These are phyloP conservation scores for Drosophila pallidifrons DNA, from an alignment of 1,140 invertebrate species.

Conservation along the genomic window DNA sequence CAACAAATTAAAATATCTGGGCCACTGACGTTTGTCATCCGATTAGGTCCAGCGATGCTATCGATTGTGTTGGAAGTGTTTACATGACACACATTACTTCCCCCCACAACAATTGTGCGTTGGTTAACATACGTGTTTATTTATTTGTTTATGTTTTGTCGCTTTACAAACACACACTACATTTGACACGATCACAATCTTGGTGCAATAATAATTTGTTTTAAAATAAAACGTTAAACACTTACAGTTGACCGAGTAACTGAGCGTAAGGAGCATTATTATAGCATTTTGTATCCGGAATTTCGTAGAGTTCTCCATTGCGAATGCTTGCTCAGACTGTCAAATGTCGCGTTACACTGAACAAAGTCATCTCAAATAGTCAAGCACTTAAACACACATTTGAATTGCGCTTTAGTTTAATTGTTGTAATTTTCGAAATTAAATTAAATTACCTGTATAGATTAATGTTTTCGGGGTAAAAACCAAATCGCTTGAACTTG, in stretches of 20 bases:
- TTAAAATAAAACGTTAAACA: neutral
- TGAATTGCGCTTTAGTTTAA: constrained; percentile 49
- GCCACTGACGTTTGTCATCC: constrained; percentile 71
- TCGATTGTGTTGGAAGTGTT: constrained; percentile 32
- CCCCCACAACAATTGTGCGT: neutral
- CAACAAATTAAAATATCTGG: constrained; percentile 77
- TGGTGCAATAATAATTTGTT: constrained; percentile 6
- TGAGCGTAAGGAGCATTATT: neutral
- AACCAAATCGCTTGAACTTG: constrained; percentile 59
- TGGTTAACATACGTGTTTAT: constrained; percentile 1
- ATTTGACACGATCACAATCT: constrained; percentile 30
- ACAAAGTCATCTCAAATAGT: neutral
- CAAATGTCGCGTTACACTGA: constrained; percentile 24
- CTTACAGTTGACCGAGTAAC: constrained; percentile 22
- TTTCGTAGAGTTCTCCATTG: neutral
- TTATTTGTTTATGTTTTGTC: constrained; percentile 64
- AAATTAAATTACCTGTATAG: constrained; percentile 54
- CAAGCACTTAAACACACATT: constrained; percentile 9
- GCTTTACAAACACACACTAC: constrained; percentile 28
- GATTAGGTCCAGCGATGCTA: constrained; percentile 43
- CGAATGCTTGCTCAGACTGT: neutral
- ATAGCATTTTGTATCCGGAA: constrained; percentile 1
- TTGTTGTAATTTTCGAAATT: constrained; percentile 71
- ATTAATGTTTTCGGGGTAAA: constrained; percentile 18
- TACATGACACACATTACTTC: constrained; percentile 48